These are phyloP conservation scores for Rhaphigaster nebulosa DNA, from an alignment of 2,888 invertebrate genomes.

Conservation along the genomic window DNA sequence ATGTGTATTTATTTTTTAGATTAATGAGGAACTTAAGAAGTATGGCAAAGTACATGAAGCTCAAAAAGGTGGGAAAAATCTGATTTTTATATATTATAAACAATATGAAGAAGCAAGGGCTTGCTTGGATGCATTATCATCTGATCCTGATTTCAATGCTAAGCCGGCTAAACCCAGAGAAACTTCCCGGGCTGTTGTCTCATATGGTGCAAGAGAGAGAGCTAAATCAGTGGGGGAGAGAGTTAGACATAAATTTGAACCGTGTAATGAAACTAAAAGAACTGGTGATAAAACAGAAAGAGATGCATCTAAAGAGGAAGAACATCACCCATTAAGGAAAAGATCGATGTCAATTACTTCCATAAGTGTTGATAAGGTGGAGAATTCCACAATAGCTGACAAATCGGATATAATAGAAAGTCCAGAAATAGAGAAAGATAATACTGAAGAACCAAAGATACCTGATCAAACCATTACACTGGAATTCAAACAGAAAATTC, in stretches of 20 bases:
- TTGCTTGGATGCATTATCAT: conserved; percentile 48
- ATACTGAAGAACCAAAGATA: not conserved
- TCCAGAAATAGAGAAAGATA: not conserved
- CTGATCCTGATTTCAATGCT: conserved; percentile 54
- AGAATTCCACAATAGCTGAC: not conserved
- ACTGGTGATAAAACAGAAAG: not conserved
- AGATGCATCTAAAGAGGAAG: not conserved
- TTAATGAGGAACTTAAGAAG: conserved; percentile 51
- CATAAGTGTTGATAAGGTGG: conserved; percentile 25
- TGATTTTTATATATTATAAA: conserved; percentile 51
- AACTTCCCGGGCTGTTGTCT: conserved; percentile 10
- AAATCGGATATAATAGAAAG: not conserved
- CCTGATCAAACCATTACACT: not conserved
- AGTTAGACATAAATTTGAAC: not conserved
- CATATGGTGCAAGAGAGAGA: conserved; percentile 30
- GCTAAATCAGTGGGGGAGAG: conserved; percentile 31
- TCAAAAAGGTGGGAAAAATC: conserved; percentile 54
- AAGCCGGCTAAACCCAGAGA: conserved; percentile 54
- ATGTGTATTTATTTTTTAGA: conserved; percentile 24
- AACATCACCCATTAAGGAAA: not conserved
- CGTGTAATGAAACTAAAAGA: not conserved
- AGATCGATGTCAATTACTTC: conserved; percentile 21
- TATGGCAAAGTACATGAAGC: conserved; percentile 51
- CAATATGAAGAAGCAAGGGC: conserved; percentile 56
- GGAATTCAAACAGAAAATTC: not conserved